Evolutionary conservation across 2,113 vertebrate genomes (phyloP), one percentile per base, ranked within the genome.

Genomic region (Antennarius striatus): DNA sequence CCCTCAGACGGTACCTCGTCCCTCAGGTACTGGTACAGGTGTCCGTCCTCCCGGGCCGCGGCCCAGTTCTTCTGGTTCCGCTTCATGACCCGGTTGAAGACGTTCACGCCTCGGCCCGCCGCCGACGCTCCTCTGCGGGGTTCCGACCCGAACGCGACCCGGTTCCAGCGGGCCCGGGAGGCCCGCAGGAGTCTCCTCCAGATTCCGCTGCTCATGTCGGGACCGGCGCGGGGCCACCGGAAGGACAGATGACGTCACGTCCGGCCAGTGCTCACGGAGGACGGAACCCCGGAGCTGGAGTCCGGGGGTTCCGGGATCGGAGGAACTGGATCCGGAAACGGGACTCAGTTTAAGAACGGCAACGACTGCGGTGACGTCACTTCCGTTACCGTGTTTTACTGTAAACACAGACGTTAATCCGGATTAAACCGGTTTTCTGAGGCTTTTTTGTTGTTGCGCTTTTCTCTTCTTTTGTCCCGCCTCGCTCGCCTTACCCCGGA

Each of bases 21-120:
- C 71, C 88, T 91, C 73, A 98, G 87, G 77, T 98, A 98, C 17
- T 96, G 94, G 69, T 92, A 96, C 72, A 92, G 88, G 30, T 72
- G 32, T 3, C 59, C 58, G 52, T 94, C 90, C 2, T 75, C 86
- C 76, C 90, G 92, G 8, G 68, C 54, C 0, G 94, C 92, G 0
- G 96, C 94, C 96, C 96, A 97, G 55, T 94, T 92, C 87, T 95
- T 97, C 93, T 98, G 97, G 16, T 90, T 94, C 86, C 91, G 91
- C 88, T 98, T 98, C 94, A 97, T 92, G 66, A 61, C 29, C 29
- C 96, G 87, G 83, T 97, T 93, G 79, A 98, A 98, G 1, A 95
- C 94, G 28, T 93, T 96, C 63, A 94, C 82, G 0, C 76, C 82
- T 0, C 88, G 84, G 11, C 83, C 60, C 0, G 68, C 4, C 14